Percentiles rank a stretch among this genome's conserved stretches.
Conservation (phyloP, 1,140 invertebrate genomes). For the Cherax destructor region DNA sequence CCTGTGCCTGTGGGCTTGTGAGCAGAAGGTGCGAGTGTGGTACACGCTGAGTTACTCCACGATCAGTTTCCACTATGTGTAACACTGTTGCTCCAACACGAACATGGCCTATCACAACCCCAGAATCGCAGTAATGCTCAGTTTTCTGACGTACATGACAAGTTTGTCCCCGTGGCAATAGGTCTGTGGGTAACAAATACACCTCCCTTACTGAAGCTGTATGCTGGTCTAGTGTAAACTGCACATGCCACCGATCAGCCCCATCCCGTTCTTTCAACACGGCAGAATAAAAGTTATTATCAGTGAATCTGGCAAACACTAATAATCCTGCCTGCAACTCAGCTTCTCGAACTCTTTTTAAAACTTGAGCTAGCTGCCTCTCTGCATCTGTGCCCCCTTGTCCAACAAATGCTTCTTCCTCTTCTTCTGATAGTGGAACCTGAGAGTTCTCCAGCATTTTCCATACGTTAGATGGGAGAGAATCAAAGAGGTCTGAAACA, state of each 20-base stretch:
- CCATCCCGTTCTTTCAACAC: slow-evolving; percentile 48
- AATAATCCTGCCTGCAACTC: slow-evolving; percentile 57
- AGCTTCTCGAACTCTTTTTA: slow-evolving; percentile 51
- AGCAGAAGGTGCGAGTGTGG: slow-evolving; percentile 67
- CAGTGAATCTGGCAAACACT: slow-evolving; percentile 67
- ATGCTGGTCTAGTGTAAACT: slow-evolving; percentile 65
- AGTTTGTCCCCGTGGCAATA: slow-evolving; percentile 64
- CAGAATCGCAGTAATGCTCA: slow-evolving; percentile 59
- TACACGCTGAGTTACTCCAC: slow-evolving; percentile 50
- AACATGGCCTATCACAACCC: slow-evolving; percentile 65
- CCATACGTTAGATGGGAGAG: slow-evolving; percentile 32
- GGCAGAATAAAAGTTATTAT: slow-evolving; percentile 71
- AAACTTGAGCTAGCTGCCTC: slow-evolving; percentile 62
- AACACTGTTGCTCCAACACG: slow-evolving; percentile 47
- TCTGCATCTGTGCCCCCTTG: slow-evolving; percentile 47
- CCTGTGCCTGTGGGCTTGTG: slow-evolving; percentile 52
- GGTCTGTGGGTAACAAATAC: slow-evolving; percentile 66
- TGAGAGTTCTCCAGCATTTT: slow-evolving; percentile 50
- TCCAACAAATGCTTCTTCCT: slow-evolving; percentile 55
- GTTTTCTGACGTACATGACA: slow-evolving; percentile 62
- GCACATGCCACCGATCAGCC: slow-evolving; percentile 63
- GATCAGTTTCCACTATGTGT: slow-evolving; percentile 64
- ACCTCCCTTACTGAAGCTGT: slow-evolving; percentile 58
- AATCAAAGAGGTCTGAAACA: slow-evolving; percentile 30
- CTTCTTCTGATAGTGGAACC: slow-evolving; percentile 56